Evolutionary conservation across 2,797 vertebrate genomes (phyloP).

Genomic region (Spea hammondii): DNA sequence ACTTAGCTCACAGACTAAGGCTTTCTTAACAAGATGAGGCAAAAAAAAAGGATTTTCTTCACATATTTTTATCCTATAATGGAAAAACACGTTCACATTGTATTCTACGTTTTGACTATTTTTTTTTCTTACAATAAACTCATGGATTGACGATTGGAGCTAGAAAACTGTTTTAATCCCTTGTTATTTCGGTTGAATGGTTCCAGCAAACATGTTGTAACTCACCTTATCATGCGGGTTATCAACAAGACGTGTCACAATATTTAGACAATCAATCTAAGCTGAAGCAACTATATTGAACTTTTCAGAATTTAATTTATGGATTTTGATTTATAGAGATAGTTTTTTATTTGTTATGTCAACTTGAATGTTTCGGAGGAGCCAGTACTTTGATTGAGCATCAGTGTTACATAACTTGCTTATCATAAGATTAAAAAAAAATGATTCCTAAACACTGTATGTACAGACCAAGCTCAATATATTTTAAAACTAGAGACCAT

Average conservation of each 20-base stretch:
- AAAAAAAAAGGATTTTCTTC: neutral
- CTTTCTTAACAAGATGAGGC: no score
- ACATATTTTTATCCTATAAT: neutral
- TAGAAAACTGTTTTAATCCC: neutral
- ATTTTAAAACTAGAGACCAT: no score
- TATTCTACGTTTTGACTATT: neutral
- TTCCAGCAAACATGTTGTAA: slow-evolving; percentile 4
- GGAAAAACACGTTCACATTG: neutral
- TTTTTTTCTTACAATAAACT: neutral
- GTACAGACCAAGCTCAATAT: no score
- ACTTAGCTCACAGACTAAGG: no score
- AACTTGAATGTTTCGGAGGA: neutral
- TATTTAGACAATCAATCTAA: slow-evolving; percentile 12
- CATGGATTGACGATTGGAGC: neutral
- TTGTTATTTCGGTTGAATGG: slow-evolving; percentile 12
- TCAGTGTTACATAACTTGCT: neutral
- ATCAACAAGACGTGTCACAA: slow-evolving; percentile 7
- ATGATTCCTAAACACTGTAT: no score
- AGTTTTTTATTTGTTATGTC: slow-evolving; percentile 31
- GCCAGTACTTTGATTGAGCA: slow-evolving; percentile 14
- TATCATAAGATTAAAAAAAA: slow-evolving; percentile 7
- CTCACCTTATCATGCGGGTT: slow-evolving; percentile 14
- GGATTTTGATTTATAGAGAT: slow-evolving; percentile 7
- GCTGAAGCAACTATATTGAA: slow-evolving; percentile 8
- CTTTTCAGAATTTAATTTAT: slow-evolving; percentile 25